Percentiles rank a stretch among this genome's conserved stretches.
Conservation (phyloP, 2,113 vertebrate genomes). For the Telmatochromis sp. region DNA sequence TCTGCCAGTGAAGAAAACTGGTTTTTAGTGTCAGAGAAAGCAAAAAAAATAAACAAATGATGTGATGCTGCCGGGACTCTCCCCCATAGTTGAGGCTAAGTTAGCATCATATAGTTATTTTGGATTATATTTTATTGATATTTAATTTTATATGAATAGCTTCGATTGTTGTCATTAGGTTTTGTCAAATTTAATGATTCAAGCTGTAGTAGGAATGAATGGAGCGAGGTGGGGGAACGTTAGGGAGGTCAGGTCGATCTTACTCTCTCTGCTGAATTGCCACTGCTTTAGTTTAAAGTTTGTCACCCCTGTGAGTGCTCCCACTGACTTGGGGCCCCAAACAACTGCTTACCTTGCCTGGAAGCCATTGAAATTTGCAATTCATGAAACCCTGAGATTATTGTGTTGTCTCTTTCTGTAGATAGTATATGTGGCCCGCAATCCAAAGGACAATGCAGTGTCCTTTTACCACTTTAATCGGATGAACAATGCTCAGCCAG, state of each 20-base stretch:
- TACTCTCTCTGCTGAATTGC: background rate
- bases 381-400: background rate
- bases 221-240: background rate
- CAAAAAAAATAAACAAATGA: background rate
- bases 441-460: constrained; percentile 80
- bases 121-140: background rate
- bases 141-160: background rate
- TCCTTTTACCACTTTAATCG: constrained; percentile 83
- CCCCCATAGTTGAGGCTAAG: background rate
- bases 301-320: background rate
- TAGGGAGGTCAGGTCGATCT: background rate
- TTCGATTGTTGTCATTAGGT: background rate
- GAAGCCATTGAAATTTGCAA: background rate
- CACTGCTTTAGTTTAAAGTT: background rate
- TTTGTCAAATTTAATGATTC: background rate
- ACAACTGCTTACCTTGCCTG: background rate
- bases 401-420: constrained; percentile 2
- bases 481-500: constrained; percentile 73
- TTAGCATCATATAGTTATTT: background rate
- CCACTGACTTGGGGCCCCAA: background rate
- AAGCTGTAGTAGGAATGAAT: background rate
- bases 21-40: background rate
- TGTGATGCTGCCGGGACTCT: background rate
- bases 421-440: constrained; percentile 82
- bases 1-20: background rate